Base-by-base conservation (phyloP, 2,888 invertebrate species). In the Leptodirus hochenwartii region DNA sequence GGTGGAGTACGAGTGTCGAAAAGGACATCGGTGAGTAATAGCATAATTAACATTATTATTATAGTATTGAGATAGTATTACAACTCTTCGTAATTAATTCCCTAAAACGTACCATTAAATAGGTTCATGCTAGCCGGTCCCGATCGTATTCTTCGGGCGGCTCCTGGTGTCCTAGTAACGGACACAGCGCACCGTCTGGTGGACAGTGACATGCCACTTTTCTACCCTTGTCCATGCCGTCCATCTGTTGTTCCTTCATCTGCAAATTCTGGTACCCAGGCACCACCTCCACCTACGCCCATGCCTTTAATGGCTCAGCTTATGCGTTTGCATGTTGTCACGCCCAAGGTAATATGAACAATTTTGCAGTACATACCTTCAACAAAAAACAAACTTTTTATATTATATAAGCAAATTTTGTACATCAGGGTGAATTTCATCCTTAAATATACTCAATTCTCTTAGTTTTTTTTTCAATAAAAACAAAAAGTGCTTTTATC, bases 291-390 rank as follows among this genome's bases (percentile, higher is more conserved):
- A 6, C 20, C 35, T 8, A 35, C 32, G 2, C 29, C 25, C 10
- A 69, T 68, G 49, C 65, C 65, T n/a, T 48, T 64, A 39, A 61
- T 69, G 30, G 82, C 79, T 2, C 85, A 88, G 49, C 51, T 88
- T 37, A 81, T 84, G 77, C 61, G 87, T 27, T 61, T 90, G 30
- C 87, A 85, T 49, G 69, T 87, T 2, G 82, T 82, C 27, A 72
- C 74, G 29, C 93, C 95, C 5, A 93, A 95, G 57, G 88, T 81
- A n/a, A n/a, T n/a, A n/a, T n/a, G n/a, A n/a, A n/a, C n/a, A n/a
- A n/a, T n/a, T n/a, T n/a, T n/a, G n/a, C n/a, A n/a, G n/a, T n/a
- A n/a, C n/a, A n/a, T n/a, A n/a, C 35, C n/a, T n/a, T n/a, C n/a
- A n/a, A n/a, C n/a, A n/a, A n/a, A n/a, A n/a, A n/a, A n/a, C n/a